Evolutionary conservation across 2,888 invertebrate species (phyloP).

Genomic region (Chrysolina americana): DNA sequence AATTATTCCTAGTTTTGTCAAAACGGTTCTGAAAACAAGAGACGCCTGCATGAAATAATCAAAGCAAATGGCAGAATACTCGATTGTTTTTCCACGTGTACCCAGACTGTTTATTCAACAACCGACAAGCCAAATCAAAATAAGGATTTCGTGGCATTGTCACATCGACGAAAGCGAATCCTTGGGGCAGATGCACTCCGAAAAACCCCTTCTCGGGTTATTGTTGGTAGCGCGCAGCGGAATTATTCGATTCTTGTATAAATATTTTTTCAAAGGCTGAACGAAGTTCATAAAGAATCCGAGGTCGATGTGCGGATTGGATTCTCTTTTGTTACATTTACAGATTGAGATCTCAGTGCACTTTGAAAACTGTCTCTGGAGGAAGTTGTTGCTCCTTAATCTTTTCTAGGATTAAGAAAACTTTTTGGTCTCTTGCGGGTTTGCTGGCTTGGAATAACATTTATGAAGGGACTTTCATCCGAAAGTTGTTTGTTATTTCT

Average conservation of each 20-base stretch:
- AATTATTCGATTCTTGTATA: slow-evolving; percentile 43
- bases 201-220: slow-evolving; percentile 41
- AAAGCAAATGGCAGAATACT: neutral
- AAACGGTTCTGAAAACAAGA: neutral
- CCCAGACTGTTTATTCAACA: slow-evolving; percentile 27
- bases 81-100: slow-evolving; percentile 31
- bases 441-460: slow-evolving; percentile 24
- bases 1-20: neutral
- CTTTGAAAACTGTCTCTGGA: slow-evolving; percentile 27
- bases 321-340: slow-evolving; percentile 35
- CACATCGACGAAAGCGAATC: slow-evolving; percentile 38
- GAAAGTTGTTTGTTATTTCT: slow-evolving; percentile 5
- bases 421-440: neutral
- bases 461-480: slow-evolving; percentile 16
- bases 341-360: slow-evolving; percentile 32
- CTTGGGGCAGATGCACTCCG: slow-evolving; percentile 42
- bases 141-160: slow-evolving; percentile 45
- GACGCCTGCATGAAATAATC: neutral
- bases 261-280: slow-evolving; percentile 42
- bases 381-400: slow-evolving; percentile 38
- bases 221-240: neutral
- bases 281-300: slow-evolving; percentile 33
- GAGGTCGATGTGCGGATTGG: slow-evolving; percentile 41
- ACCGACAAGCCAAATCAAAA: slow-evolving; percentile 35
- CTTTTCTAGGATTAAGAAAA: slow-evolving; percentile 27